Conservation (phyloP, 2,113 vertebrate species). For the Zosterops hypoxanthus region DNA sequence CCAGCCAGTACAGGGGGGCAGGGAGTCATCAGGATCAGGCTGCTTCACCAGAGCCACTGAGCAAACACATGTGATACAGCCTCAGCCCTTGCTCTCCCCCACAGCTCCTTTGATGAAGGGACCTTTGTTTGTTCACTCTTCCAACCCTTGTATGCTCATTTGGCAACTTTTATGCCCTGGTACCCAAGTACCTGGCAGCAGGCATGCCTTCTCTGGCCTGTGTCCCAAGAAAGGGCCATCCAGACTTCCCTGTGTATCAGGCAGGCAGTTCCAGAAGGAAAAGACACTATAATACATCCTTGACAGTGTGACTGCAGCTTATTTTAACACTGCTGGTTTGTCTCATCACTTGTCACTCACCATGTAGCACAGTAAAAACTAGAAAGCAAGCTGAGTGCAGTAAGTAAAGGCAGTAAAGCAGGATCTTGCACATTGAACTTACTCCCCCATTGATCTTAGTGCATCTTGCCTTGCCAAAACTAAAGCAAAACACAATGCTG, state of each 20-base stretch:
- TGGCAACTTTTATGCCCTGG: neutral
- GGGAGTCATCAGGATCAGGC: neutral
- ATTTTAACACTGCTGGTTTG: neutral
- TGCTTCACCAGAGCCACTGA: neutral
- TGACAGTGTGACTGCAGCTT: neutral
- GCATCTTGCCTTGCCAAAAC: neutral
- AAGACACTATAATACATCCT: neutral
- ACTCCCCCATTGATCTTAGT: neutral
- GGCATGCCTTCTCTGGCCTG: neutral
- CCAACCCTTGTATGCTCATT: neutral
- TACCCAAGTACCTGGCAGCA: neutral
- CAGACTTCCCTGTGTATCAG: neutral
- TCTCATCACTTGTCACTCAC: neutral
- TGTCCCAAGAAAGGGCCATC: neutral
- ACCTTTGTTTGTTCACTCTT: neutral
- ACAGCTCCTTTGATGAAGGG: neutral
- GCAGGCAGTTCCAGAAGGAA: neutral
- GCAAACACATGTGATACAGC: neutral
- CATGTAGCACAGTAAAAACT: neutral
- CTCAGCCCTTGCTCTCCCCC: neutral
- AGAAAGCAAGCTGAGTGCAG: neutral
- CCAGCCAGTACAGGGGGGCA: neutral
- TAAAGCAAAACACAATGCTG: neutral
- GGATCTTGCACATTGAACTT: neutral
- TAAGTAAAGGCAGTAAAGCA: neutral